Base-by-base conservation (phyloP, 2,888 invertebrate genomes). In the Spicauda simplicius region DNA sequence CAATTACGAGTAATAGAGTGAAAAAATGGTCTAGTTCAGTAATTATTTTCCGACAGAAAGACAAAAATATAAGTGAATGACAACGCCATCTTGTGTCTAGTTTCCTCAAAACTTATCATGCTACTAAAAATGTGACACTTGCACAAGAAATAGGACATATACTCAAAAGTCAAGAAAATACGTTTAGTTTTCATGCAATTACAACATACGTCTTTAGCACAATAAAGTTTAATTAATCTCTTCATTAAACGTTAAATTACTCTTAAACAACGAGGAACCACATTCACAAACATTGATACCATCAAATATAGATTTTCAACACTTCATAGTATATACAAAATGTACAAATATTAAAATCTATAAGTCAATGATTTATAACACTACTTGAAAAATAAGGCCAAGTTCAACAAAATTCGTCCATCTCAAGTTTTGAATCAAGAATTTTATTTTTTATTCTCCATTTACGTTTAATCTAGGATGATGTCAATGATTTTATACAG, bases 321-420 rank as follows among this genome's bases (percentile, higher is more conserved):
- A 80, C 76, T 80, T 80, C 74, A 80, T 79, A 76, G 73, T 85
- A 85, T 85, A 79, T 85, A 85, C 85, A 85, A 80, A 81, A 83
- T 85, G 73, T 85, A 85, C 83, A 84, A 78, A 18, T 20, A 56
- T 25, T n/a, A 52, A 50, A 14, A 19, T 53, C 19, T 63, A 54
- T 55, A 18, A 12, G n/a, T 58, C 45, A 18, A 55, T 30, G 18
- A 54, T 37, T 16, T 25, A 25, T 5, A 25, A 5, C n/a, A 37
- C 41, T 20, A 41, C 4, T 19, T 19, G 33, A 62, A 52, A 20
- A 48, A 63, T 56, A 52, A 48, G 30, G 25, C 41, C 45, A 45
- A 48, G 41, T 55, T 45, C 45, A 62, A 62, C 54, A 45, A 45
- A 56, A 63, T 63, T 48, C 48, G 55, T 18, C 25, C 25, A 25